Base-by-base conservation (phyloP, 2,888 invertebrate species). In the Xestia sexstrigata region DNA sequence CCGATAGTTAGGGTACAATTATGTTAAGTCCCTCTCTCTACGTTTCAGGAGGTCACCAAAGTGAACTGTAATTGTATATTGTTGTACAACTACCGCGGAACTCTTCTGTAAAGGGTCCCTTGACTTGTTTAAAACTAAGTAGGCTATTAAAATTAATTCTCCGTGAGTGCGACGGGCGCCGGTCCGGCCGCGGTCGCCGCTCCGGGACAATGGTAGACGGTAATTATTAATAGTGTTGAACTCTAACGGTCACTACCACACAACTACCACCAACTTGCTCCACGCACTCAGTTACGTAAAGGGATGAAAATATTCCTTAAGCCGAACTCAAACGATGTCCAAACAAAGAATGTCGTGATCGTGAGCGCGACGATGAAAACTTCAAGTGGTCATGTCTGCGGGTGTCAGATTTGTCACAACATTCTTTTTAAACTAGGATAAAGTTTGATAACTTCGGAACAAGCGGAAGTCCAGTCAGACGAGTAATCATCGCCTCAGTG, bases 181-280 rank as follows among this genome's bases (percentile, higher is more conserved):
- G 23, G 62, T 35, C 42, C 35, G 35, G n/a, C 26, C 49, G 49
- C 55, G 71, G 52, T 42, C 45, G 67, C 2, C 15, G 30, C 47
- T 20, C 47, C 39, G 69, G 42, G 70, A 80, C 77, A 73, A 79
- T 70, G 47, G 67, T n/a, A 39, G n/a, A 52, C 67, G 60, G 35
- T 87, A 62, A 85, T 81, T 78, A 85, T 81, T 78, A 86, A 77
- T 82, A 70, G 66, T 74, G 78, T 70, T 70, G 78, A 39, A 52
- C 42, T 49, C 1, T 45, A 39, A n/a, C n/a, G 39, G 63, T 65
- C 58, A 15, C 42, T 26, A 45, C 35, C 72, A 15, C 35, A n/a
- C 60, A 20, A 49, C 30, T 20, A 45, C 30, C 55, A 30, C 39
- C 5, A 47, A 68, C 63, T 71, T 55, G 30, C 35, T n/a, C 42